These are phyloP conservation scores for Oppia nitens DNA, from an alignment of 1,140 invertebrate genomes.

Conservation along the genomic window DNA sequence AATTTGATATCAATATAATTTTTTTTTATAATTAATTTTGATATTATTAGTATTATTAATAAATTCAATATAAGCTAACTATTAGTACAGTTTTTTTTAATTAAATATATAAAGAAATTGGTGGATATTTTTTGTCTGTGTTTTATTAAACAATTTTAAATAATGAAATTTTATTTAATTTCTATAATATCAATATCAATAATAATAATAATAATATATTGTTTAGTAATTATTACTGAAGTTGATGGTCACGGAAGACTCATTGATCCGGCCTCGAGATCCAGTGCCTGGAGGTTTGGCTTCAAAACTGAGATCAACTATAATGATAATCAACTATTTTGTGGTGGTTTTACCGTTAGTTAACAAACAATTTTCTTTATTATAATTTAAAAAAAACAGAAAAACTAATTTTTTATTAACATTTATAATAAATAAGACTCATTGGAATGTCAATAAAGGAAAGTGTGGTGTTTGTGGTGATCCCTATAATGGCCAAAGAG, in stretches of 20 bases:
- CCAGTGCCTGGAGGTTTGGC: constrained; percentile 81
- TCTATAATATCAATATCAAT: no score
- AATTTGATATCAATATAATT: no score
- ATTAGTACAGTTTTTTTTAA: no score
- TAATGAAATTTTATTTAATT: no score
- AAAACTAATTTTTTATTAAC: background rate
- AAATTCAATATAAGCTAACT: no score
- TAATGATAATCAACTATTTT: constrained; percentile 66
- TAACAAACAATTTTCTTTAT: background rate
- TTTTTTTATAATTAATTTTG: no score
- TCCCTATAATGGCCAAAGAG: constrained; percentile 25
- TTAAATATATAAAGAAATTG: no score
- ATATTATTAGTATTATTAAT: no score
- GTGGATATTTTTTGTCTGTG: no score
- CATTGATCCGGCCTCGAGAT: constrained; percentile 62
- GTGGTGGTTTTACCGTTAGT: constrained; percentile 62
- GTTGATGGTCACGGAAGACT: background rate
- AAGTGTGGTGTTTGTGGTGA: constrained; percentile 79
- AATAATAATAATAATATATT: no score
- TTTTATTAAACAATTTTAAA: no score
- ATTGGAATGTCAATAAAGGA: constrained; percentile 37
- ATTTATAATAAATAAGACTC: constrained; percentile 10
- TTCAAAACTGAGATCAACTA: constrained; percentile 83
- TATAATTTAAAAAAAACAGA: background rate
- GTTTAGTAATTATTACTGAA: no score